A percentile compares a stretch with the other conserved stretches of the same genome.
phyloP scores from a whole-genome alignment of 2,888 invertebrate species.

The Apodemia mormo region DNA sequence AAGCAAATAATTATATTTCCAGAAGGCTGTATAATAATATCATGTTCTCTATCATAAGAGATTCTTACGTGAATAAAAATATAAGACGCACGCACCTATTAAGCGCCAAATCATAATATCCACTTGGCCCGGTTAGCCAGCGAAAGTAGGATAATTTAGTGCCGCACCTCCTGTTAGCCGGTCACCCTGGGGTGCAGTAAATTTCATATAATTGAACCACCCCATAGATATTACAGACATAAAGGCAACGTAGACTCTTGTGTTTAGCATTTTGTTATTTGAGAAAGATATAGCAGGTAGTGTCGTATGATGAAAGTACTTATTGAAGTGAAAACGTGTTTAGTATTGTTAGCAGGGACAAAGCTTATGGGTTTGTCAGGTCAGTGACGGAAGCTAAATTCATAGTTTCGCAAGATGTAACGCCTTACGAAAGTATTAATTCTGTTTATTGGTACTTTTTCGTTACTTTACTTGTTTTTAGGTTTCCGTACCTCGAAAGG shows the following conservation, averaged over 20 bases:
- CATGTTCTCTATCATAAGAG: not conserved
- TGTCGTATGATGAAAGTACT: no score
- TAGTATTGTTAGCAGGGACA: no score
- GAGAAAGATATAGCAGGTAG: not conserved
- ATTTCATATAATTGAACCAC: conserved; percentile 61
- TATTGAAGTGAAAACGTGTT: no score
- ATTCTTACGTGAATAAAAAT: conserved; percentile 7
- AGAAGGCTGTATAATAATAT: not conserved
- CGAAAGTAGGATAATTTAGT: conserved; percentile 44
- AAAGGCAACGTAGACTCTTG: conserved; percentile 16
- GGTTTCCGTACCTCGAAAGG: no score
- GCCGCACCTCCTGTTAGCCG: conserved; percentile 43
- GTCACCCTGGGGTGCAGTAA: conserved; percentile 51
- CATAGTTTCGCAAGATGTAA: no score
- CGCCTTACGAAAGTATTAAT: no score
- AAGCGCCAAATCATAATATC: conserved; percentile 23
- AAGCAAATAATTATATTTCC: not conserved
- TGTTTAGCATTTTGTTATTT: conserved; percentile 18
- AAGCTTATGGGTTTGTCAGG: no score
- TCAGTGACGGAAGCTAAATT: no score
- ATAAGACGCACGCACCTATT: conserved; percentile 6
- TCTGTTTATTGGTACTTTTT: no score
- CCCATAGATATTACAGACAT: conserved; percentile 24
- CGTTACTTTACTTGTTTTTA: no score
- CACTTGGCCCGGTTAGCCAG: conserved; percentile 34